Evolutionary conservation across 53 echinoderm and acorn worm species (phyloP), one percentile per base, ranked within the genome.

Genomic region (Actinopyga echinites): DNA sequence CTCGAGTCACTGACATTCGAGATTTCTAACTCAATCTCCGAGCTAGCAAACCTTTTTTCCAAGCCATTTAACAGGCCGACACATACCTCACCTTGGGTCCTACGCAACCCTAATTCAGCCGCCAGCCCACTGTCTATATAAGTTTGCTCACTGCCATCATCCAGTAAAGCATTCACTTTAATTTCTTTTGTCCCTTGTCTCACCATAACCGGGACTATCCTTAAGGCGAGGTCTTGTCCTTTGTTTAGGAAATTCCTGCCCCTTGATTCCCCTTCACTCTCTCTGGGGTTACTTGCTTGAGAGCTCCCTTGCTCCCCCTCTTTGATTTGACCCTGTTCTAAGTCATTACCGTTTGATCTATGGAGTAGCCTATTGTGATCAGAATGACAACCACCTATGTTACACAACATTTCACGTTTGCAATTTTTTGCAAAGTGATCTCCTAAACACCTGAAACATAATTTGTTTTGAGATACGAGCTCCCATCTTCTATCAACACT

Each of bases 111-210:
- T 7, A 64, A 30, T 64, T 77, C 56, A 13, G 78, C 78, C 13
- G 78, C 56, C 17, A 55, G 33, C n/a, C 78, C 57, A 28, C 78
- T 78, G 28, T 78, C 28, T 55, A 78, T 56, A n/a, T 78, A 78
- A 28, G 45, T 78, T 56, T 78, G 78, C 15, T 42, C 22, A 56
- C 56, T 77, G 26, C 31, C 74, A 40, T 74, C 74, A 74, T 42
- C 74, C 1, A 74, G 43, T 52, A 74, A 21, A 26, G 74, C 74
- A 9, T 74, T 74, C 25, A 74, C 74, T 2, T 5, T 42, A 19
- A 74, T n/a, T n/a, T 40, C 5, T 40, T 69, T 69, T 15, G 1
- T 37, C 11, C 49, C 74, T 26, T 74, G 34, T 6, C 74, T 74
- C 1, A 74, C 43, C 8, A 74, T 74, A 13, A 74, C 23, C 12